phyloP scores from a whole-genome alignment of 2,888 invertebrate genomes.

The Tinea pellionella region DNA sequence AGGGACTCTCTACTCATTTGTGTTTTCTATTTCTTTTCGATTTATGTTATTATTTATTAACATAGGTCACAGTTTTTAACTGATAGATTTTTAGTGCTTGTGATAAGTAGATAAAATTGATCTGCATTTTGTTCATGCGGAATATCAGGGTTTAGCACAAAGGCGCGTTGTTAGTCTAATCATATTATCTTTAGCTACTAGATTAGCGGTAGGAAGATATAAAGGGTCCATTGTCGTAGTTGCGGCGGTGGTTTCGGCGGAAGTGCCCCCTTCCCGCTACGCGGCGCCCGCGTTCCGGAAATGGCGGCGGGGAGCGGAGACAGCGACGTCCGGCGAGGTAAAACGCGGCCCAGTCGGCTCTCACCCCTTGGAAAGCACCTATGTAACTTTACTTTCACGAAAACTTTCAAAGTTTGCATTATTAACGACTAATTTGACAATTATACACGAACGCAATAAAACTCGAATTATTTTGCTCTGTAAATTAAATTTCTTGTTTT shows the following conservation, averaged over 20 bases:
- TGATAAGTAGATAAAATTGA: too few species aligned
- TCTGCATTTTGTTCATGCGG: background rate
- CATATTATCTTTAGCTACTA: constrained; percentile 41
- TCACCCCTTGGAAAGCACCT: constrained; percentile 32
- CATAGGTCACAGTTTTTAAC: too few species aligned
- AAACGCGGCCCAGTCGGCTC: constrained; percentile 29
- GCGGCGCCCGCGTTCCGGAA: constrained; percentile 32
- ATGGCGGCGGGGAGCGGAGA: constrained; percentile 60
- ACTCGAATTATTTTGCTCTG: too few species aligned
- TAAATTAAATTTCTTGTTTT: too few species aligned
- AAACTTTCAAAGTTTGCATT: constrained; percentile 18
- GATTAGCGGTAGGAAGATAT: constrained; percentile 58
- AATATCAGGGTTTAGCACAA: constrained; percentile 18
- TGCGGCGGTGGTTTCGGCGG: constrained; percentile 27
- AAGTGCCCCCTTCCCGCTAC: constrained; percentile 23
- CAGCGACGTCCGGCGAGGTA: constrained; percentile 57
- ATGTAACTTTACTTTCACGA: constrained; percentile 23
- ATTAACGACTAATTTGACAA: background rate
- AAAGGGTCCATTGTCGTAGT: constrained; percentile 52
- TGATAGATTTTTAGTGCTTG: too few species aligned
- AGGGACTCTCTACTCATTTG: too few species aligned
- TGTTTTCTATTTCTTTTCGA: too few species aligned
- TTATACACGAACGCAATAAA: too few species aligned
- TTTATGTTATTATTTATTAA: too few species aligned
- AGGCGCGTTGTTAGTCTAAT: constrained; percentile 33